These are phyloP conservation scores for Trichogramma pretiosum DNA, from an alignment of 1,140 invertebrate species.

Conservation along the genomic window DNA sequence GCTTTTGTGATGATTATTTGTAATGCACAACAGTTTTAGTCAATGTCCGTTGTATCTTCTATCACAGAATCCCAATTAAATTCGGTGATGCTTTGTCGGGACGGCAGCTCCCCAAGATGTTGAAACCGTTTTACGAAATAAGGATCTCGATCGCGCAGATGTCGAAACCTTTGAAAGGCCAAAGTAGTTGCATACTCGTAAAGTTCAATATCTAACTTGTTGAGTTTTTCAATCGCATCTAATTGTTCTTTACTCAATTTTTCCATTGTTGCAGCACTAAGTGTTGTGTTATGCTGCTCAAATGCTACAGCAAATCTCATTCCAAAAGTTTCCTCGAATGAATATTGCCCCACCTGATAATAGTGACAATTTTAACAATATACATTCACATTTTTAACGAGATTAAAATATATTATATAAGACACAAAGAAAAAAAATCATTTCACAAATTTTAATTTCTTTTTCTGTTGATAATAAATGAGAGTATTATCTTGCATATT, in stretches of 20 bases:
- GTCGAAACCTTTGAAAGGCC: slow-evolving; percentile 72
- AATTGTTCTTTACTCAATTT: slow-evolving; percentile 65
- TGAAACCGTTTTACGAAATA: slow-evolving; percentile 73
- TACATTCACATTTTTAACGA: no score
- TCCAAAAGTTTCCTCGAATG: slow-evolving; percentile 97
- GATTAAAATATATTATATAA: no score
- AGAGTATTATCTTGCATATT: no score
- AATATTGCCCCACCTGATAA: slow-evolving; percentile 76
- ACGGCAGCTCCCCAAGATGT: slow-evolving; percentile 66
- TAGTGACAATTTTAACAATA: background rate
- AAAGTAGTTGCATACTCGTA: slow-evolving; percentile 89
- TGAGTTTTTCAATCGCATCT: slow-evolving; percentile 67
- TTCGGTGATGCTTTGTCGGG: slow-evolving; percentile 61
- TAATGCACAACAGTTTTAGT: no score
- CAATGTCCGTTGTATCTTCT: slow-evolving; percentile 56
- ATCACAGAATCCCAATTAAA: slow-evolving; percentile 81
- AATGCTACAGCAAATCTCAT: slow-evolving; percentile 81
- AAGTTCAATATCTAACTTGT: slow-evolving; percentile 84
- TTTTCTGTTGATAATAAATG: no score
- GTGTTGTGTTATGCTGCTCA: slow-evolving; percentile 81
- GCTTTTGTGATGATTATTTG: no score
- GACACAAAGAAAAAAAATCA: background rate
- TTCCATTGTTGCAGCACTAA: slow-evolving; percentile 67
- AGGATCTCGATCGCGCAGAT: slow-evolving; percentile 65
- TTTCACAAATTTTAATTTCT: no score